Percentiles rank a stretch among this genome's conserved stretches.
phyloP scores from a whole-genome alignment of 2,888 invertebrate species.

The Chrysolina americana region DNA sequence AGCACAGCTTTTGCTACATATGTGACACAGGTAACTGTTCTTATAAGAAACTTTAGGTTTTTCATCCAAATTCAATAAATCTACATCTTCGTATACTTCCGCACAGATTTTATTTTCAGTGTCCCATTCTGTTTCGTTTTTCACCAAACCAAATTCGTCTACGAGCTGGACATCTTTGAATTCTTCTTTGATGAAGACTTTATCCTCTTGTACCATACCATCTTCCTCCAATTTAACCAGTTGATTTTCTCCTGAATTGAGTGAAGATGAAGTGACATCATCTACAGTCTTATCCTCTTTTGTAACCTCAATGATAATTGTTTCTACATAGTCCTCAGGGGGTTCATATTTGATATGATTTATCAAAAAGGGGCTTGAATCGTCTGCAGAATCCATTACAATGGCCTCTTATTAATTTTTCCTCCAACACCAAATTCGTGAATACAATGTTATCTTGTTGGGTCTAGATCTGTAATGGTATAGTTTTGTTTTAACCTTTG shows the following conservation, averaged over 20 bases:
- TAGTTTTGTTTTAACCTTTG: too few species aligned
- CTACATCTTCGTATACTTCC: too few species aligned
- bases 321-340: not conserved
- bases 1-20: not conserved
- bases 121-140: too few species aligned
- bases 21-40: not conserved
- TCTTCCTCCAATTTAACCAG: not conserved
- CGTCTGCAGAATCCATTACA: not conserved
- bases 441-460: too few species aligned
- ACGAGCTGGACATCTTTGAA: not conserved
- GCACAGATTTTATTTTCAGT: too few species aligned
- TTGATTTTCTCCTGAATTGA: too few species aligned
- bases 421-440: too few species aligned
- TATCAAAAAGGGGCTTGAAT: not conserved
- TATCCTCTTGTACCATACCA: not conserved
- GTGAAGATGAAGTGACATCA: not conserved
- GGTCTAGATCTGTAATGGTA: too few species aligned
- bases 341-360: not conserved
- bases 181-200: not conserved
- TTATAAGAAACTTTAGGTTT: too few species aligned
- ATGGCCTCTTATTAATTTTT: not conserved
- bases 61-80: too few species aligned
- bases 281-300: not conserved
- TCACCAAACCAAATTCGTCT: not conserved
- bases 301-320: slow-evolving; percentile 5